Conservation (phyloP, 2,113 vertebrate species). For the Pygoscelis antarcticus region DNA sequence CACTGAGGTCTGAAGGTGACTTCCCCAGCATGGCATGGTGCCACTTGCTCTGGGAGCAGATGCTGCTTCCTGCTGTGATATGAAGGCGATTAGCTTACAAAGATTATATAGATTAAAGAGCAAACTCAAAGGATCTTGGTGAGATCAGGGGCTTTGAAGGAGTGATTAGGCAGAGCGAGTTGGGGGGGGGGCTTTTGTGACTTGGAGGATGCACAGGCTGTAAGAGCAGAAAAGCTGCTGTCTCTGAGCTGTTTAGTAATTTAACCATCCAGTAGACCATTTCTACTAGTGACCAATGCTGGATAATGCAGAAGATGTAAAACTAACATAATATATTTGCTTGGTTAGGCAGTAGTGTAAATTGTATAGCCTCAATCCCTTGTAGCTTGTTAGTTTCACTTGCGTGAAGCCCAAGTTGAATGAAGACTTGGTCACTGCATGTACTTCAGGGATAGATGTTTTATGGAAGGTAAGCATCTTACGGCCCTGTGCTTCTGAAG, state of each 20-base stretch:
- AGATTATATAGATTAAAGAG: conserved; percentile 18
- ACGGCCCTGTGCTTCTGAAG: background rate
- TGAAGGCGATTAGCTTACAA: background rate
- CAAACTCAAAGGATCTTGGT: background rate
- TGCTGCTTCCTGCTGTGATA: background rate
- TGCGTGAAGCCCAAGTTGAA: background rate
- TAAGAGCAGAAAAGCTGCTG: background rate
- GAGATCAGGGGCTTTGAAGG: background rate
- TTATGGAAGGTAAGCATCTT: background rate
- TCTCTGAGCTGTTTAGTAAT: background rate
- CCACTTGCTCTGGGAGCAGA: background rate
- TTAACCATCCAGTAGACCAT: background rate
- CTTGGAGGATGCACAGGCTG: background rate
- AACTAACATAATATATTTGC: background rate
- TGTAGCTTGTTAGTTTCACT: background rate
- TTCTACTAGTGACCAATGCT: background rate
- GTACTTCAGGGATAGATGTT: background rate
- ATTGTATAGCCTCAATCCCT: background rate
- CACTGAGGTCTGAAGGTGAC: background rate
- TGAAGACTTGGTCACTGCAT: background rate
- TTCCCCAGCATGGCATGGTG: background rate
- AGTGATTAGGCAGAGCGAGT: background rate
- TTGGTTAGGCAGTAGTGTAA: background rate
- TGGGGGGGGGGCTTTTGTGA: background rate
- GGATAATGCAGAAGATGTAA: background rate